Evolutionary conservation across 2,888 invertebrate species (phyloP), one percentile per base, ranked within the genome.

Genomic region (Melanargia galathea): DNA sequence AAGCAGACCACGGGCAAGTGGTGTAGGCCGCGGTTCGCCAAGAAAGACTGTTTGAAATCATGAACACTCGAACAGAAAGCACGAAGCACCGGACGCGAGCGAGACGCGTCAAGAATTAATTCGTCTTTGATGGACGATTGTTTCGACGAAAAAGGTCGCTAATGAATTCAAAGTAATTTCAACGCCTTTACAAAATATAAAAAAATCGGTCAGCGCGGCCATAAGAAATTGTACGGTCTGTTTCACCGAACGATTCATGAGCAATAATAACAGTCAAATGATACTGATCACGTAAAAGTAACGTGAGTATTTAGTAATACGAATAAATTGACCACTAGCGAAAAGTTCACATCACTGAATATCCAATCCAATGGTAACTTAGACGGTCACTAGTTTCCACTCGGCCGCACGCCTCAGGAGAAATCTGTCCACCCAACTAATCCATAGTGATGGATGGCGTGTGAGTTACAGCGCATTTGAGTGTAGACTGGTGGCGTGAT

Each of bases 381-480:
- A 77, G 73, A 77, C 77, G 70, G 73, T 74, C 77, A 79, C 72
- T 68, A 71, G 77, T 86, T 84, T 82, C 79, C 83, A 80, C 80
- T 77, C 78, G 80, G 81, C 77, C 78, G 79, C 79, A 72, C 77
- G 77, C 78, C 78, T 78, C 81, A 80, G 81, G 87, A 87, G 89
- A 90, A 90, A 90, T 86, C 86, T 73, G 81, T 83, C 83, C 84
- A 86, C 84, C 82, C 84, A 84, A 84, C 84, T 79, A 83, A 85
- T 87, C 89, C 90, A 88, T 88, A 81, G 78, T 87, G 87, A 86
- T 86, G 86, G 90, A 87, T 83, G 82, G 90, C 90, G 91, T 90
- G 90, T 90, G 86, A 87, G 89, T 88, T 87, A 82, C 83, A 81
- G 86, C 90, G 87, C 87, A 90, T 85, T 89, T 89, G 84, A 90